Evolutionary conservation across 2,113 vertebrate species (phyloP).

Genomic region (Ia io): DNA sequence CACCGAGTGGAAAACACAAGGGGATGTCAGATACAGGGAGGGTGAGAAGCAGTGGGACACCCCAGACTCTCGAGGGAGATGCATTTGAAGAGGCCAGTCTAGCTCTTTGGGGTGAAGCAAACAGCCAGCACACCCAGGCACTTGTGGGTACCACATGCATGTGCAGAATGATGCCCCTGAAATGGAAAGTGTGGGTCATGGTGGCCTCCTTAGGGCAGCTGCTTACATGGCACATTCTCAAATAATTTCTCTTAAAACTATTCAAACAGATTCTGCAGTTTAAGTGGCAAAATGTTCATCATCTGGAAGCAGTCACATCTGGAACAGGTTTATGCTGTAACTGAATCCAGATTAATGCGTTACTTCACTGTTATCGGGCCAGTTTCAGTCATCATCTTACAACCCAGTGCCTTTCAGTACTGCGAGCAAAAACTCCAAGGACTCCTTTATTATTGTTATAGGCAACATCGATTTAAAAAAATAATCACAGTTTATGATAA

Average conservation of each 20-base stretch:
- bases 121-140: fast-evolving
- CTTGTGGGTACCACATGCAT: fast-evolving
- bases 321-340: background rate
- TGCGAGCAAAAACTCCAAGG: background rate
- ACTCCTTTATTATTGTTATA: background rate
- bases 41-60: background rate
- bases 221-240: background rate
- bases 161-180: background rate
- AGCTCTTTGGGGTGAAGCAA: fast-evolving
- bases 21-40: background rate
- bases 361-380: background rate
- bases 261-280: background rate
- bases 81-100: fast-evolving
- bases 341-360: background rate
- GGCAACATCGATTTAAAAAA: background rate
- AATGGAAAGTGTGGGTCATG: too few species aligned
- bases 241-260: background rate
- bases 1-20: fast-evolving
- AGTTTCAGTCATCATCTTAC: background rate
- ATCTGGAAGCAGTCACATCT: background rate
- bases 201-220: background rate
- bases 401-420: background rate
- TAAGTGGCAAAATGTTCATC: background rate
- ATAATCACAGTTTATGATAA: background rate
- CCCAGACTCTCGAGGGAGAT: fast-evolving